phyloP scores from a whole-genome alignment of 2,797 vertebrate genomes.

The Poeciliopsis gracilis region DNA sequence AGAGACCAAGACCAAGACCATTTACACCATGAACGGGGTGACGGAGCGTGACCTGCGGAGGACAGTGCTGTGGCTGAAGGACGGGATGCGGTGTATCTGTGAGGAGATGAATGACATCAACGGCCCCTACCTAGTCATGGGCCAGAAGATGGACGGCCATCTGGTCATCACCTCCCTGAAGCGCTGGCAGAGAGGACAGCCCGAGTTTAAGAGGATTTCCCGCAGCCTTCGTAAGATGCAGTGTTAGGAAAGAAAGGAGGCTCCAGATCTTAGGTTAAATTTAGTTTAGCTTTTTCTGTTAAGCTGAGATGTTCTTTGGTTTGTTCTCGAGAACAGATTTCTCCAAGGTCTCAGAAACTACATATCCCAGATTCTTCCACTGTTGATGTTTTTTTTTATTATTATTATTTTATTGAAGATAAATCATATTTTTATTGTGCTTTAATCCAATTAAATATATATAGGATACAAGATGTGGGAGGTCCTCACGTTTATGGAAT shows the following conservation, averaged over 20 bases:
- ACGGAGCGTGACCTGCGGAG: constrained; percentile 93
- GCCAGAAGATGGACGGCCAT: constrained; percentile 92
- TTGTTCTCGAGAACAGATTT: constrained; percentile 7
- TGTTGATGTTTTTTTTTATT: constrained; percentile 1
- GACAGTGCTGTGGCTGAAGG: constrained; percentile 92
- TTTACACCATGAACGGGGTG: constrained; percentile 95
- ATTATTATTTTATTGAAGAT: not conserved
- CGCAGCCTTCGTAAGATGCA: constrained; percentile 97
- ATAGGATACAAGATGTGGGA: not conserved
- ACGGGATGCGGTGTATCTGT: constrained; percentile 94
- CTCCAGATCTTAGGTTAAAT: constrained; percentile 20
- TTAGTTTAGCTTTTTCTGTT: constrained; percentile 21
- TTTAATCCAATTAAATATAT: not conserved
- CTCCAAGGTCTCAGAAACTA: constrained; percentile 11
- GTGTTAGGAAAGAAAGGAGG: constrained; percentile 80
- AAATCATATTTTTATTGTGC: not conserved
- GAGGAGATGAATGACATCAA: constrained; percentile 98
- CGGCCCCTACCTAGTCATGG: constrained; percentile 96
- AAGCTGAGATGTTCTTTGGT: constrained; percentile 7
- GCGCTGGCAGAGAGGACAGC: constrained; percentile 96
- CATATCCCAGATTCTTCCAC: not conserved
- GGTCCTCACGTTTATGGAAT: not conserved
- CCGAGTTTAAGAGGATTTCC: constrained; percentile 95
- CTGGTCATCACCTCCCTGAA: constrained; percentile 97
- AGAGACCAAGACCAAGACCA: constrained; percentile 95